phyloP scores from a whole-genome alignment of 2,888 invertebrate genomes.

The Volucella inflata region DNA sequence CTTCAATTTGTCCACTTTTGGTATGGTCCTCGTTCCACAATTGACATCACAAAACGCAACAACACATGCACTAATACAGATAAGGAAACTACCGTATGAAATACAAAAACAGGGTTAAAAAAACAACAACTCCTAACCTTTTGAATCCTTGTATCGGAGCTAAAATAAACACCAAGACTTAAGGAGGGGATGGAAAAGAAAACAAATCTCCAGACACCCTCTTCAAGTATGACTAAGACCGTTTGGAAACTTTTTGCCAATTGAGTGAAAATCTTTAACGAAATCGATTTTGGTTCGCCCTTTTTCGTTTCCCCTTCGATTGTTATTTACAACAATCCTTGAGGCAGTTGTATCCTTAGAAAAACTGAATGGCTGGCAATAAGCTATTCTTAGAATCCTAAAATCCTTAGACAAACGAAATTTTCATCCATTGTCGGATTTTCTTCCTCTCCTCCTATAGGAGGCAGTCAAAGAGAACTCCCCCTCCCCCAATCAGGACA shows the following conservation, averaged over 20 bases:
- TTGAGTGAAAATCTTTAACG: constrained; percentile 72
- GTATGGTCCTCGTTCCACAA: constrained; percentile 25
- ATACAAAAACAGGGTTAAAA: constrained; percentile 62
- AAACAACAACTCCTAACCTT: constrained; percentile 65
- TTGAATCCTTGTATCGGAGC: constrained; percentile 40
- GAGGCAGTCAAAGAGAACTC: background rate
- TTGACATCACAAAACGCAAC: constrained; percentile 56
- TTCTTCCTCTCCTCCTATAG: background rate
- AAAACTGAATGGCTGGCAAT: constrained; percentile 37
- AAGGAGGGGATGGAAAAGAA: background rate
- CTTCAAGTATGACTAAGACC: background rate
- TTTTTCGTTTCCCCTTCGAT: background rate
- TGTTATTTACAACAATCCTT: constrained; percentile 61
- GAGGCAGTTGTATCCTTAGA: background rate
- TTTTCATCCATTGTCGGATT: constrained; percentile 19
- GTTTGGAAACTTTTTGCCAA: constrained; percentile 56
- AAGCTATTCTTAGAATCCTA: constrained; percentile 61
- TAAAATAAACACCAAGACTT: constrained; percentile 53
- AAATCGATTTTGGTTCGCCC: constrained; percentile 61
- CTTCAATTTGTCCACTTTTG: constrained; percentile 65
- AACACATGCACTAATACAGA: constrained; percentile 11
- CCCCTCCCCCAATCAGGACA: constrained; percentile 16
- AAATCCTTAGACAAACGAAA: constrained; percentile 7
- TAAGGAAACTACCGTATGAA: background rate
- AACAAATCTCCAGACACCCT: background rate